Conservation (phyloP, 2,113 vertebrate genomes). For the Rhizomys pruinosus region DNA sequence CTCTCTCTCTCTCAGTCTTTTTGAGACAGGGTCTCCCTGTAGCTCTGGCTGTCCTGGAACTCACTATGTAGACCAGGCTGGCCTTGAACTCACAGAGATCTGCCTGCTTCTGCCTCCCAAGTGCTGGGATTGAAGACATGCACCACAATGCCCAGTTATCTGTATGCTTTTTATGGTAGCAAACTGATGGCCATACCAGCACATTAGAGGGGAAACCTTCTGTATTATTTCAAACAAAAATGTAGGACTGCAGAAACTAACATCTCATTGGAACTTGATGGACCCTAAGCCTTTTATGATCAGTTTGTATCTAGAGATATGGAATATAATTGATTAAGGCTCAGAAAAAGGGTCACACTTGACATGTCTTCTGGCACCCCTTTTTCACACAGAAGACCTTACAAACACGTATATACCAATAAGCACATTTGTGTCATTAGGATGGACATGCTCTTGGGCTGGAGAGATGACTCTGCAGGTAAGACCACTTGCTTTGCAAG, state of each 20-base stretch:
- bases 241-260: background rate
- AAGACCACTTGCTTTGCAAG: background rate
- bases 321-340: background rate
- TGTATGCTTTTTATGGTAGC: background rate
- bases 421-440: background rate
- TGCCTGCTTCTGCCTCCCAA: too few relatives aligned
- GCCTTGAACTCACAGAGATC: too few relatives aligned
- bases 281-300: background rate
- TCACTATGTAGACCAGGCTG: too few relatives aligned
- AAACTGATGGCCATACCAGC: background rate
- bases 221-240: background rate
- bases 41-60: too few relatives aligned
- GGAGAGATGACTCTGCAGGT: background rate
- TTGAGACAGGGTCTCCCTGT: too few relatives aligned
- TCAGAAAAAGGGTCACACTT: background rate
- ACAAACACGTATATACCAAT: background rate
- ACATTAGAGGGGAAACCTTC: background rate
- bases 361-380: background rate
- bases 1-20: too few relatives aligned
- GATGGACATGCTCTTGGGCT: background rate
- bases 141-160: too few relatives aligned
- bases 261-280: background rate
- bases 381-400: background rate
- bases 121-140: too few relatives aligned
- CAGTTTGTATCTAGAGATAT: background rate